Percentiles rank a stretch among this genome's conserved stretches.
These are phyloP conservation scores for Synanthedon andrenaeformis DNA, from an alignment of 2,888 invertebrate species.

Conservation along the genomic window DNA sequence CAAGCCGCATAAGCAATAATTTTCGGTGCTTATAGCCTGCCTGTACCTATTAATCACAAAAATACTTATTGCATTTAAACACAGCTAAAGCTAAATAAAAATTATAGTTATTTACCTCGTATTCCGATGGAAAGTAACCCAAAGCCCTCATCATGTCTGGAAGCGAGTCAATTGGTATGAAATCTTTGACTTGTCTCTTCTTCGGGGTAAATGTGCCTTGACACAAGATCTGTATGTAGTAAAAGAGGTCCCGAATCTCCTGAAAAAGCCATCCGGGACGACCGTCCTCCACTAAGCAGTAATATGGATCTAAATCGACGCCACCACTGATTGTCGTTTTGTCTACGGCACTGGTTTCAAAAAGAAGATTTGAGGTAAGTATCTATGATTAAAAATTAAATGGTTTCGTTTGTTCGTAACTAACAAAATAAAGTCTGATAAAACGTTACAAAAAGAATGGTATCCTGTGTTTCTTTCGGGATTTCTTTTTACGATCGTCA, in stretches of 20 bases:
- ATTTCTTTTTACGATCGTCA: too few species aligned
- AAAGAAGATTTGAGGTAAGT: too few species aligned
- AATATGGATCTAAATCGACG: constrained; percentile 74
- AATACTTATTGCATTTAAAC: too few species aligned
- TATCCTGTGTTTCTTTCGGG: too few species aligned
- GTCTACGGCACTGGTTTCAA: constrained; percentile 57
- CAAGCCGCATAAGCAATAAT: too few species aligned
- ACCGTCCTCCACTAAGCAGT: constrained; percentile 78
- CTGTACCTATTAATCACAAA: too few species aligned
- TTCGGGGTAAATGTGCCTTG: constrained; percentile 77
- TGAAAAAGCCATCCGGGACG: constrained; percentile 77
- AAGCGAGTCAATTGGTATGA: constrained; percentile 74
- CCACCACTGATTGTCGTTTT: constrained; percentile 64
- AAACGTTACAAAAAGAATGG: too few species aligned
- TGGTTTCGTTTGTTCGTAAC: not conserved
- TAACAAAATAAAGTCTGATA: not conserved
- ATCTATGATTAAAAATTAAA: not conserved
- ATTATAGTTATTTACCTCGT: constrained; percentile 64
- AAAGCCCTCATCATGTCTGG: constrained; percentile 80
- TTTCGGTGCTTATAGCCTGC: too few species aligned
- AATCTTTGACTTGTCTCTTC: constrained; percentile 70
- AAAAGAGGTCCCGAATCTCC: constrained; percentile 81
- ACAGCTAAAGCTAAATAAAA: too few species aligned
- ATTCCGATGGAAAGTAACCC: constrained; percentile 81
- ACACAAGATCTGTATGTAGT: constrained; percentile 80